Conservation (phyloP, 2,888 invertebrate species). For the Melolontha melolontha region DNA sequence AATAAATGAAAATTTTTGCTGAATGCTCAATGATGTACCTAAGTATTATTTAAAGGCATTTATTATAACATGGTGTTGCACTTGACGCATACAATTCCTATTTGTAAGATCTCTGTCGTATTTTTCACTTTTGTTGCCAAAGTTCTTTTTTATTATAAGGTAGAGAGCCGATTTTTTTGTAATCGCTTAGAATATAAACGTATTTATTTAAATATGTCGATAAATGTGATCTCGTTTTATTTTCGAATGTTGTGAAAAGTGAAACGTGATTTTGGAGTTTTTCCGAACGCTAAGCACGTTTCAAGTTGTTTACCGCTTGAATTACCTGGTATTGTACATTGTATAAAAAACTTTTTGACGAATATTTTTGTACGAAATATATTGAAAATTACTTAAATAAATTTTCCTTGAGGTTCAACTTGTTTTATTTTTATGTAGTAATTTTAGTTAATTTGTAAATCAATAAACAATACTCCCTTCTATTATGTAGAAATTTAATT, state of each 20-base stretch:
- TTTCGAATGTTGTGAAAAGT: constrained; percentile 30
- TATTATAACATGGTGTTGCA: constrained; percentile 35
- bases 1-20: constrained; percentile 45
- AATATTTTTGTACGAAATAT: constrained; percentile 58
- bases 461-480: background rate
- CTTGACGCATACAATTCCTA: constrained; percentile 42
- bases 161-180: constrained; percentile 32
- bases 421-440: constrained; percentile 17
- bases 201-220: constrained; percentile 39
- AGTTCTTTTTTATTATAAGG: constrained; percentile 38
- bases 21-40: constrained; percentile 54
- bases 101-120: constrained; percentile 45
- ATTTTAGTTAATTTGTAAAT: background rate
- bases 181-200: constrained; percentile 38
- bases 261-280: constrained; percentile 27
- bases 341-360: constrained; percentile 52
- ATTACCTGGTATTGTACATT: constrained; percentile 53
- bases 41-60: constrained; percentile 44
- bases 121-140: constrained; percentile 43
- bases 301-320: constrained; percentile 38
- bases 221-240: constrained; percentile 40
- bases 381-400: constrained; percentile 51
- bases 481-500: too few species aligned
- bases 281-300: constrained; percentile 13
- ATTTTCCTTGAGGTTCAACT: constrained; percentile 48